Evolutionary conservation across 1,140 invertebrate species (phyloP).

Genomic region (Orchesella cincta): DNA sequence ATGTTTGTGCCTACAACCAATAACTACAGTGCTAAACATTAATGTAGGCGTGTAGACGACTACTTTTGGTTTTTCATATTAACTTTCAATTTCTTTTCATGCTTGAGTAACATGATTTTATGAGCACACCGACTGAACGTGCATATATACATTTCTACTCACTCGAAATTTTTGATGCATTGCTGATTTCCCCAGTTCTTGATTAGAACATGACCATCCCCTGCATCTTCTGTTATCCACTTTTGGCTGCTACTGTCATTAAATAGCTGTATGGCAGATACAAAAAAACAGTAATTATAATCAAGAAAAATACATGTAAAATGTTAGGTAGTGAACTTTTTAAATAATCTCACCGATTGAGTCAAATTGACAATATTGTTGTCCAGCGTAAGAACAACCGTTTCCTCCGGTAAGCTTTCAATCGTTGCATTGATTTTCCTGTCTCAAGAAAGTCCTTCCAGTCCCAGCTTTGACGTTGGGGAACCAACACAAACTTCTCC

Average conservation of each 20-base stretch:
- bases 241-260: slow-evolving; percentile 38
- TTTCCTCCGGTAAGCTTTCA: slow-evolving; percentile 16
- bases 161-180: slow-evolving; percentile 49
- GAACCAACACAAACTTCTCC: slow-evolving; percentile 34
- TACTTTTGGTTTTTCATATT: neutral
- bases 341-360: slow-evolving; percentile 24
- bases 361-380: slow-evolving; percentile 38
- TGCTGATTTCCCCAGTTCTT: slow-evolving; percentile 46
- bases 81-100: neutral
- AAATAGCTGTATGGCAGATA: slow-evolving; percentile 21
- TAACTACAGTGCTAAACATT: neutral
- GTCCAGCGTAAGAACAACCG: slow-evolving; percentile 39
- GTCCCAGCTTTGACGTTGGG: slow-evolving; percentile 37
- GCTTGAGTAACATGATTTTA: neutral
- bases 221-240: slow-evolving; percentile 38
- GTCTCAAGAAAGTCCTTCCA: slow-evolving; percentile 26
- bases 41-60: neutral
- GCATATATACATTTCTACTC: neutral
- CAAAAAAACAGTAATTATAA: neutral
- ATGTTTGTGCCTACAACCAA: too few species aligned
- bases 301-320: neutral
- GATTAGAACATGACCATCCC: slow-evolving; percentile 39
- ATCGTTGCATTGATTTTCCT: slow-evolving; percentile 19
- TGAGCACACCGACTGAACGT: neutral
- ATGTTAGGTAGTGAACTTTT: neutral